Conservation (phyloP, 2,113 vertebrate species). For the Ivindomyrus marchei region DNA sequence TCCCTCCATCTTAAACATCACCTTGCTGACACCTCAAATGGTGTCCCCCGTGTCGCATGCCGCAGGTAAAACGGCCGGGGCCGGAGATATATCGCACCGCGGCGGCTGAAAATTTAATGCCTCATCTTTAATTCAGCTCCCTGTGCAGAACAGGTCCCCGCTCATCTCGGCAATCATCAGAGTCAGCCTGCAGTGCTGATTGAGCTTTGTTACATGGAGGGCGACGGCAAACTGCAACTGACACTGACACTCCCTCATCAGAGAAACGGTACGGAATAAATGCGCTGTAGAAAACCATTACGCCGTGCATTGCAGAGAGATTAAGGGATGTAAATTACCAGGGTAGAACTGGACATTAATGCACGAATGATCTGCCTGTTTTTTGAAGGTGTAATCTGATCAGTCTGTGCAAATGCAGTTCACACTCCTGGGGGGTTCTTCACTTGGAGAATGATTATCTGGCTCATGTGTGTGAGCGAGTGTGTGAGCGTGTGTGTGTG, state of each 20-base stretch:
- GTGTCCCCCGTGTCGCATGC: background rate
- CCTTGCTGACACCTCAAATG: background rate
- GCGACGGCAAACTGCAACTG: background rate
- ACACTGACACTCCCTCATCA: background rate
- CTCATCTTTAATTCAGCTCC: slow-evolving; percentile 13
- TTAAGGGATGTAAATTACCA: background rate
- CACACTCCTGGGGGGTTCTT: background rate
- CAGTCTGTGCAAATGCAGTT: background rate
- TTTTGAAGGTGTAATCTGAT: slow-evolving; percentile 4
- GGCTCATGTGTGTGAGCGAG: background rate
- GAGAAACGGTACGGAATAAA: background rate
- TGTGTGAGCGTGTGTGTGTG: background rate
- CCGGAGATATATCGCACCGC: background rate
- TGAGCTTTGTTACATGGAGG: slow-evolving; percentile 2
- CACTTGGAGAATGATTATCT: background rate
- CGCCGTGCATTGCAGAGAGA: background rate
- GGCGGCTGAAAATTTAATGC: background rate
- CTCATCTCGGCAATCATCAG: background rate
- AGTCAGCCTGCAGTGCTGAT: background rate
- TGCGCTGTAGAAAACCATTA: background rate
- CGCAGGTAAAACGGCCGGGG: background rate
- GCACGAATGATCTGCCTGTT: background rate
- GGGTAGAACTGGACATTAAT: background rate
- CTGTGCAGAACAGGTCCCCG: background rate
- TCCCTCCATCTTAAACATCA: background rate